phyloP scores from a whole-genome alignment of 2,113 vertebrate genomes.

The Gambusia holbrooki region DNA sequence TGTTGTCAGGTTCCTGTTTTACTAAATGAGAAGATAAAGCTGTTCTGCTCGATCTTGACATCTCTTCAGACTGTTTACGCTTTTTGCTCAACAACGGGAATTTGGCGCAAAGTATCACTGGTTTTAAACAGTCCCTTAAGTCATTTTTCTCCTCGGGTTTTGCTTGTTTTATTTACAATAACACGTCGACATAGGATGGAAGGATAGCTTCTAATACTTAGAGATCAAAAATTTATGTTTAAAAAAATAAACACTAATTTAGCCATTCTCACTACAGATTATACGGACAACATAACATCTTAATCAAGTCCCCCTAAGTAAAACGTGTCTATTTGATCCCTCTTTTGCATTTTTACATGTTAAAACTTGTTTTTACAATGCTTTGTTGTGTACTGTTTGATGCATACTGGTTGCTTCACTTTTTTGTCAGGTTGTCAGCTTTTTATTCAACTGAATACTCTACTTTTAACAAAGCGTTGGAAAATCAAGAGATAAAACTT shows the following conservation, averaged over 20 bases:
- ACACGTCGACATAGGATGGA: too few species aligned
- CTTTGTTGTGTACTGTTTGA: too few species aligned
- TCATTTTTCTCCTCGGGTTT: not conserved
- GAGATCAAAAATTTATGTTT: not conserved
- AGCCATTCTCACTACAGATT: too few species aligned
- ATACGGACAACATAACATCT: not conserved
- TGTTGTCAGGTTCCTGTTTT: slow-evolving; percentile 1
- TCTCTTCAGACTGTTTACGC: not conserved
- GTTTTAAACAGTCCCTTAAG: not conserved
- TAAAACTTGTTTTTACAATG: too few species aligned
- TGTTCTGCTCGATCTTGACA: not conserved
- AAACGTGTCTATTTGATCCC: too few species aligned
- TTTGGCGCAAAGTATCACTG: not conserved
- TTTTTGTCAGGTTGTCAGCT: too few species aligned
- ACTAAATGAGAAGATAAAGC: not conserved
- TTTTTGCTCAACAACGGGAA: not conserved
- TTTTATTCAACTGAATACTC: too few species aligned
- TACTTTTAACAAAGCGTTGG: too few species aligned
- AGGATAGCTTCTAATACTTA: not conserved
- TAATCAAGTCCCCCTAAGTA: not conserved
- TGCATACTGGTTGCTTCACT: too few species aligned
- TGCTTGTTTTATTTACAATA: not conserved
- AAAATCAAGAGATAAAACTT: too few species aligned
- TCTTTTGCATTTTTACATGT: too few species aligned
- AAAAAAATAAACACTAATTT: not conserved